Evolutionary conservation across 1,140 invertebrate genomes (phyloP), one percentile per base, ranked within the genome.

Genomic region (Anastatus disparis): DNA sequence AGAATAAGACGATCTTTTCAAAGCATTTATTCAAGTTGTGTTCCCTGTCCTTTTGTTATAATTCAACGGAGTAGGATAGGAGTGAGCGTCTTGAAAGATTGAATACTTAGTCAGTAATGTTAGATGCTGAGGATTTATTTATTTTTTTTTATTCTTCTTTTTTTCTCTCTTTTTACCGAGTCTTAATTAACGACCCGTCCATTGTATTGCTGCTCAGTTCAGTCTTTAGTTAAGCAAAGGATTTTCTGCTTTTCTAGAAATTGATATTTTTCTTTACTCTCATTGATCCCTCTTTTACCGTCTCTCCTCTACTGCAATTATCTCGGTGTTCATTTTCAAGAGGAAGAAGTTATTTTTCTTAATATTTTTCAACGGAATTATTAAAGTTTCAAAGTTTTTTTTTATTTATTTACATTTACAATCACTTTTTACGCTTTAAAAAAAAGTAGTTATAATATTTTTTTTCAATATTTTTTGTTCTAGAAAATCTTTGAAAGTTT

Each of bases 21-120:
- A 17, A 35, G 24, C 52, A 59, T 58, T 59, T 67, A 59, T 67
- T 67, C 40, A 40, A 58, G 53, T 58, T 56, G 62, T n/a, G n/a
- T n/a, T n/a, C 55, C 42, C 35, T 12, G 46, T 52, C 10, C 53
- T 58, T 67, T 67, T 67, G 64, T 58, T 61, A 26, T 13, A 27
- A 65, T 55, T 65, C 50, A 55, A 29, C 24, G 27, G 22, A 6
- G 7, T 40, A 24, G 50, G n/a, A 55, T 8, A 44, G n/a, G 1
- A 17, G 13, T 4, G 20, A 59, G 42, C 53, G 29, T 38, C 42
- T 67, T 38, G 55, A 48, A 67, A 58, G 53, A 50, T 67, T 67
- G 55, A 67, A 59, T 46, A 59, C 53, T 67, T 67, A 53, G 55
- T 58, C 42, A 59, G 55, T 50, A 58, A 58, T 27, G 55, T 67